Conservation (phyloP, 2,113 vertebrate genomes). For the Chaetodon trifascialis region DNA sequence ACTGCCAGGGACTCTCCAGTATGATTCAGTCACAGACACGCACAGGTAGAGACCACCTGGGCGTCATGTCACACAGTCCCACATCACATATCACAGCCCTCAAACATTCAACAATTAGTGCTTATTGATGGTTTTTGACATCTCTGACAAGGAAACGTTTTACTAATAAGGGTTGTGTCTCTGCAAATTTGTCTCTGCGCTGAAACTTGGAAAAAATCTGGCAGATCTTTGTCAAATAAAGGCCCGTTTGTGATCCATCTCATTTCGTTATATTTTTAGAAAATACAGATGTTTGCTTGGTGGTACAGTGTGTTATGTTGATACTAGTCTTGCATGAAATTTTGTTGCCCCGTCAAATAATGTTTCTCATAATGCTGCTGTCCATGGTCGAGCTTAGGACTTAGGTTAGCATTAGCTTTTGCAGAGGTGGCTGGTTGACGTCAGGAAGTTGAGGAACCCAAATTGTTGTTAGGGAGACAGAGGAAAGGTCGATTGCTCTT, state of each 20-base stretch:
- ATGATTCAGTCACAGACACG: slow-evolving; percentile 40
- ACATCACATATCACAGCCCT: neutral
- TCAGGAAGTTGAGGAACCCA: neutral
- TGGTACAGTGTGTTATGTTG: neutral
- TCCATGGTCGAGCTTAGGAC: neutral
- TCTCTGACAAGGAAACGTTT: neutral
- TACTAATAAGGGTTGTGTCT: neutral
- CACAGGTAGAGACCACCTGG: slow-evolving; percentile 57
- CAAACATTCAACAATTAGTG: neutral
- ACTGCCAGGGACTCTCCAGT: slow-evolving; percentile 66
- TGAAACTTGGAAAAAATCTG: neutral
- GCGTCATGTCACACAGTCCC: neutral
- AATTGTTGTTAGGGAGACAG: neutral
- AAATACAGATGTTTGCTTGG: neutral
- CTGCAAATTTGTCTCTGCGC: neutral
- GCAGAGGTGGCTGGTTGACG: neutral
- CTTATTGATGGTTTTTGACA: too few relatives aligned
- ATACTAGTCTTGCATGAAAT: neutral
- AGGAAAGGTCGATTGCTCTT: neutral
- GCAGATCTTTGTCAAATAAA: neutral
- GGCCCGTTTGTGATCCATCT: neutral
- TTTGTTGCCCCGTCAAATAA: too few relatives aligned
- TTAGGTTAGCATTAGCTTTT: neutral
- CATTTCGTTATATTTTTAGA: too few relatives aligned
- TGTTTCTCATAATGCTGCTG: neutral